Percentiles rank a stretch among this genome's conserved stretches.
These are phyloP conservation scores for Peromyscus melanophrys DNA, from an alignment of 2,797 vertebrate genomes.

Conservation along the genomic window DNA sequence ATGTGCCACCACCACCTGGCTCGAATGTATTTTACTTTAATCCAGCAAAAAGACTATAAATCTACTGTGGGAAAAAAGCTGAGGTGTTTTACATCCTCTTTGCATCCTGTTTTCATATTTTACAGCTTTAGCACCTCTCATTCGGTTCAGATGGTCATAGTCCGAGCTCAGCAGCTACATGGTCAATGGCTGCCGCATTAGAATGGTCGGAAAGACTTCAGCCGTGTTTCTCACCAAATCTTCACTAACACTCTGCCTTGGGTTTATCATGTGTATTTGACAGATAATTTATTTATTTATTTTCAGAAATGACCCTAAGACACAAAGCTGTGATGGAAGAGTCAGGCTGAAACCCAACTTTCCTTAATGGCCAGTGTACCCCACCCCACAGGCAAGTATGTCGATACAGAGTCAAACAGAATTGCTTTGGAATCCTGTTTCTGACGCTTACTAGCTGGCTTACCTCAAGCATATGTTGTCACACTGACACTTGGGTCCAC, in stretches of 20 bases:
- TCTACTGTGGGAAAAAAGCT: not conserved
- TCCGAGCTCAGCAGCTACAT: not conserved
- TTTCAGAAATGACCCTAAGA: not conserved
- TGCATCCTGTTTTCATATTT: constrained; percentile 27
- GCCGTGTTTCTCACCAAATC: not conserved
- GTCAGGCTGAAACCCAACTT: not conserved
- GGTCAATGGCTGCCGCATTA: not conserved
- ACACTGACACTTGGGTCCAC: not conserved
- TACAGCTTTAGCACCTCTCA: not conserved
- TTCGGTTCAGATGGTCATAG: not conserved
- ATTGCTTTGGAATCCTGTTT: not conserved
- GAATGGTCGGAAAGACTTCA: not conserved
- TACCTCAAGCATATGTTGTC: not conserved
- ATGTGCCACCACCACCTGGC: not conserved
- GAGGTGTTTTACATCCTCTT: constrained; percentile 36
- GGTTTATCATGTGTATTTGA: constrained; percentile 12
- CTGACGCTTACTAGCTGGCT: not conserved
- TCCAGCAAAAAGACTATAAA: constrained; percentile 12
- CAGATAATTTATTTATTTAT: not conserved
- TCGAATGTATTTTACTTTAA: not conserved
- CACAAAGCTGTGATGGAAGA: not conserved
- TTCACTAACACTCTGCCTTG: not conserved
- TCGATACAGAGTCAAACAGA: not conserved
- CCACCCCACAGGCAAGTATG: not conserved
- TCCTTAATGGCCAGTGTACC: not conserved